These are phyloP conservation scores for Rhopalosiphum padi DNA, from an alignment of 1,140 invertebrate genomes.

Conservation along the genomic window DNA sequence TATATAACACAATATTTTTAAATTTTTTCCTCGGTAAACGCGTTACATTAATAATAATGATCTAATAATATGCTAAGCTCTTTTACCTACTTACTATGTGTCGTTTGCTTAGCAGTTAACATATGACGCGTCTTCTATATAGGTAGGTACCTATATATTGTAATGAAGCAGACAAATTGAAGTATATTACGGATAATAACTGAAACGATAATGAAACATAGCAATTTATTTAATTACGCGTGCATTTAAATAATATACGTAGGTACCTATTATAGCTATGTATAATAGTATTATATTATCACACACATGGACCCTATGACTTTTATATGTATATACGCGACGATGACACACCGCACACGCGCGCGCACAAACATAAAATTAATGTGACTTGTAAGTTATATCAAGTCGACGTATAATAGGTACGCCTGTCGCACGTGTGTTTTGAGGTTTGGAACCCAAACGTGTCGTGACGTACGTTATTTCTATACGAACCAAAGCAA, in stretches of 20 bases:
- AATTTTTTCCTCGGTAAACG: background rate
- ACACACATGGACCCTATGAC: background rate
- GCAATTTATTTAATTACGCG: background rate
- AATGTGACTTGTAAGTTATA: conserved; percentile 9
- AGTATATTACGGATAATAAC: background rate
- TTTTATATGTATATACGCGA: background rate
- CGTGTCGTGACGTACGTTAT: conserved; percentile 8
- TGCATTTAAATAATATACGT: background rate
- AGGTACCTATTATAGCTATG: background rate
- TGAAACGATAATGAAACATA: background rate
- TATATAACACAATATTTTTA: background rate
- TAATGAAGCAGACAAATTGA: background rate
- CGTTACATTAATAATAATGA: background rate
- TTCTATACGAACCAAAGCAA: background rate
- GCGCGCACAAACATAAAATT: background rate
- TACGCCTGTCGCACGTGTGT: background rate
- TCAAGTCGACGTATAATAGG: too few relatives aligned
- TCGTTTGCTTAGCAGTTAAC: background rate
- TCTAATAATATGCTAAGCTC: background rate
- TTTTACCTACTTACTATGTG: background rate
- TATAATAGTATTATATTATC: background rate
- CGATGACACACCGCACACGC: background rate
- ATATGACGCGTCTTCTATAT: background rate
- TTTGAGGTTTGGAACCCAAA: background rate
- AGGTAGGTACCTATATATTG: too few relatives aligned